Evolutionary conservation across 2,888 invertebrate genomes (phyloP).

Genomic region (Orthonychiurus folsomi): DNA sequence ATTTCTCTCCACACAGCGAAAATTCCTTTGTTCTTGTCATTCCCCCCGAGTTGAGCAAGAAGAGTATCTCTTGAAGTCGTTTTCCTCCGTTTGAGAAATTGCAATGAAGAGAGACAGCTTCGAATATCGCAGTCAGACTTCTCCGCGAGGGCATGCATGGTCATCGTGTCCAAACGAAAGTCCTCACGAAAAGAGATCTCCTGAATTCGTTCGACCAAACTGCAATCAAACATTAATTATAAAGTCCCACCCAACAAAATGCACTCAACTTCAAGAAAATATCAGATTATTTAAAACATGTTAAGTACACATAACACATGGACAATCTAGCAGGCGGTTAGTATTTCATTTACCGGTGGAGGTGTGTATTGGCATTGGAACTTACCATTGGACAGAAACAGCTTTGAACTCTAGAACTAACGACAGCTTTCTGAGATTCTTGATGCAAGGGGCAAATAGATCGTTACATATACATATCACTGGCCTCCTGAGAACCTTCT

Average conservation of each 20-base stretch:
- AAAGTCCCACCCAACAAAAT: constrained; percentile 41
- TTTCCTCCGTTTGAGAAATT: constrained; percentile 54
- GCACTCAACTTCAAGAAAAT: constrained; percentile 9
- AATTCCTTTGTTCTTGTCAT: constrained; percentile 74
- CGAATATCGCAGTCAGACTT: constrained; percentile 83
- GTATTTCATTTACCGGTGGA: background rate
- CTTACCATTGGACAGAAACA: constrained; percentile 46
- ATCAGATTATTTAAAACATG: constrained; percentile 5
- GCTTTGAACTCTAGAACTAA: constrained; percentile 60
- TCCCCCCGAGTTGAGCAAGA: constrained; percentile 66
- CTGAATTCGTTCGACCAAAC: constrained; percentile 55
- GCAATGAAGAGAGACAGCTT: constrained; percentile 80
- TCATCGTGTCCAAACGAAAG: constrained; percentile 59
- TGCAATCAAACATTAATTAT: constrained; percentile 41
- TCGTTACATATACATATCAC: constrained; percentile 98
- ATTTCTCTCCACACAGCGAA: constrained; percentile 77
- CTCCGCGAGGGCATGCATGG: constrained; percentile 66
- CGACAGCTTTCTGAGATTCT: constrained; percentile 67
- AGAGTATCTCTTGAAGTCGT: constrained; percentile 52
- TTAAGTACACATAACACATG: constrained; percentile 5
- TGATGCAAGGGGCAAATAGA: constrained; percentile 74
- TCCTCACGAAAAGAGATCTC: constrained; percentile 61
- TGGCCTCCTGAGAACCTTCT: constrained; percentile 66
- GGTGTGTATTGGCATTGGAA: constrained; percentile 7
- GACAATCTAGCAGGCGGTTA: background rate